Base-by-base conservation (phyloP, 2,113 vertebrate species). In the Phylloscopus trochiloides region DNA sequence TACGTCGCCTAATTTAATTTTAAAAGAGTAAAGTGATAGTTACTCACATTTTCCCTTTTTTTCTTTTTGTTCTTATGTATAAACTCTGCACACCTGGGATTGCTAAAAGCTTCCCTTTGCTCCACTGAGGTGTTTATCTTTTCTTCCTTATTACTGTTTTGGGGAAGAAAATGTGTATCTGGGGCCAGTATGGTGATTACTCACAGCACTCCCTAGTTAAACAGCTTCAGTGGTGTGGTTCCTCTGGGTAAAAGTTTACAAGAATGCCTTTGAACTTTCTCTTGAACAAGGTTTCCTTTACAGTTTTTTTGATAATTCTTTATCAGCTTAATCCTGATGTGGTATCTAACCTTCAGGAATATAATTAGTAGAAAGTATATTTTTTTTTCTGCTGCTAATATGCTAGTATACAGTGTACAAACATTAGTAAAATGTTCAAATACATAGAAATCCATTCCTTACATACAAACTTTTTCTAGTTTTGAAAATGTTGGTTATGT, bases 141-240 rank as follows among this genome's bases (percentile, higher is more conserved):
- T 86, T 83, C 86, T 38, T 77, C 58, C 40, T 95, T 94, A 90
- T 93, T 94, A 90, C 92, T 58, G 73, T 86, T 96, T 91, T 55
- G 80, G 59, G 88, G 61, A 91, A 91, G 66, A 89, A 96, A 93
- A 91, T 94, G 45, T 76, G 45, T 96, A 82, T 78, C 92, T 91
- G 86, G 88, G 85, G n/a, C 88, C 63, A 91, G 57, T 85, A 62
- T 40, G 40, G 83, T 74, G 73, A 95, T 93, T 79, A 74, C 85
- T 97, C 75, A 88, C 51, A 92, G 82, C 86, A 74, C 14, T 96
- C 79, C 72, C 92, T 76, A 31, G 84, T 86, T 88, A 87, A 92
- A 92, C 38, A 87, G 19, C 38, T 95, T 86, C 75, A 88, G 59
- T 48, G 20, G 12, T 62, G 57, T 4, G 1, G 48, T 38, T 88